A percentile compares a stretch with the other conserved stretches of the same genome.
Evolutionary conservation across 2,113 vertebrate species (phyloP).

Genomic region (Cygnus buccinator): DNA sequence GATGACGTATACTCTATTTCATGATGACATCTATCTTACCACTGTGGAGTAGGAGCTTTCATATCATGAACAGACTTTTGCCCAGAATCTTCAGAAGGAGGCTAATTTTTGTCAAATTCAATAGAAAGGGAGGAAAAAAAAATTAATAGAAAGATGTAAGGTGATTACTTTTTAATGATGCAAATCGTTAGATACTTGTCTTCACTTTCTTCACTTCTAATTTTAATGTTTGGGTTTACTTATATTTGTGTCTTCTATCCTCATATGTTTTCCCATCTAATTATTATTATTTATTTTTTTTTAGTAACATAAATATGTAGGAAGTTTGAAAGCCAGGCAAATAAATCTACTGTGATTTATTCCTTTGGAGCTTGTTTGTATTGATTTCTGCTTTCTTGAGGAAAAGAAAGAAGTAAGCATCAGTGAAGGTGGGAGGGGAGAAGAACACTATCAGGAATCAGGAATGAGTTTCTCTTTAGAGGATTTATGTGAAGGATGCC

Average conservation of each 20-base stretch:
- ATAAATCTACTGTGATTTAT: background rate
- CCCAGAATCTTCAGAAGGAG: background rate
- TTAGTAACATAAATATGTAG: background rate
- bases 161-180: background rate
- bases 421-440: accelerated
- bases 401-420: no score
- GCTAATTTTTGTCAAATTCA: background rate
- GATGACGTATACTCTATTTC: background rate
- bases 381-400: background rate
- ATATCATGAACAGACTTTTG: background rate
- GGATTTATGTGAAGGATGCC: background rate
- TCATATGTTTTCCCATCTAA: background rate
- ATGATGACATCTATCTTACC: background rate
- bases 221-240: background rate
- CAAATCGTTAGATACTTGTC: background rate
- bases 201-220: background rate
- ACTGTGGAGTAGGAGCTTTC: background rate
- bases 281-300: background rate
- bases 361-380: background rate
- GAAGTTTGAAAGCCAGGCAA: background rate
- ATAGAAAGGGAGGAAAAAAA: background rate
- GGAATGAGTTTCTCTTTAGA: background rate
- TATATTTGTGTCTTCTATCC: background rate
- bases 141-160: background rate
- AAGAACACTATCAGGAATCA: background rate